phyloP scores from a whole-genome alignment of 2,888 invertebrate species.

The Dorcus hopei region DNA sequence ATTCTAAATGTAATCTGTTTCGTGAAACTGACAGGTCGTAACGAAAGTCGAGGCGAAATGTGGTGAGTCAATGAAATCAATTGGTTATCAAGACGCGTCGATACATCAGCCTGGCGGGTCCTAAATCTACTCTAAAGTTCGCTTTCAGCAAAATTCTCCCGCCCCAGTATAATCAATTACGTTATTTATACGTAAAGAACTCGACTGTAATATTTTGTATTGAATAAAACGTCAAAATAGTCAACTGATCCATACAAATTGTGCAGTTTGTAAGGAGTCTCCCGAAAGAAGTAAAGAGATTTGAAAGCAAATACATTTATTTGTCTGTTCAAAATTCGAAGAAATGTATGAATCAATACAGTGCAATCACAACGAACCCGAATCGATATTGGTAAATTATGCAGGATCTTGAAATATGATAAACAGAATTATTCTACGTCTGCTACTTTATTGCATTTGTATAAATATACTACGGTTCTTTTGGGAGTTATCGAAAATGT shows the following conservation, averaged over 20 bases:
- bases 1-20: conserved; percentile 41
- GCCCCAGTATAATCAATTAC: conserved; percentile 27
- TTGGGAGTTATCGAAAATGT: no score
- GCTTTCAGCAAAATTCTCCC: conserved; percentile 22
- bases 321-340: no score
- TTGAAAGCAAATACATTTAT: no score
- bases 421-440: no score
- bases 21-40: conserved; percentile 39
- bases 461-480: no score
- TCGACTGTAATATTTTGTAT: conserved; percentile 12
- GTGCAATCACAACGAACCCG: no score
- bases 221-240: background rate
- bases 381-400: no score
- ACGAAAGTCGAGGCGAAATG: conserved; percentile 39
- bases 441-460: no score
- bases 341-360: no score
- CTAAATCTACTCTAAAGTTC: conserved; percentile 31
- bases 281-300: no score
- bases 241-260: background rate
- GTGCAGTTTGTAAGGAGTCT: background rate
- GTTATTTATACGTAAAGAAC: conserved; percentile 25
- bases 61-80: conserved; percentile 41
- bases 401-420: no score
- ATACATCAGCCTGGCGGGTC: conserved; percentile 35
- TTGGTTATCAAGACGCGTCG: conserved; percentile 39